phyloP scores from a whole-genome alignment of 1,140 invertebrate species.

The Drosophila lacteicornis region DNA sequence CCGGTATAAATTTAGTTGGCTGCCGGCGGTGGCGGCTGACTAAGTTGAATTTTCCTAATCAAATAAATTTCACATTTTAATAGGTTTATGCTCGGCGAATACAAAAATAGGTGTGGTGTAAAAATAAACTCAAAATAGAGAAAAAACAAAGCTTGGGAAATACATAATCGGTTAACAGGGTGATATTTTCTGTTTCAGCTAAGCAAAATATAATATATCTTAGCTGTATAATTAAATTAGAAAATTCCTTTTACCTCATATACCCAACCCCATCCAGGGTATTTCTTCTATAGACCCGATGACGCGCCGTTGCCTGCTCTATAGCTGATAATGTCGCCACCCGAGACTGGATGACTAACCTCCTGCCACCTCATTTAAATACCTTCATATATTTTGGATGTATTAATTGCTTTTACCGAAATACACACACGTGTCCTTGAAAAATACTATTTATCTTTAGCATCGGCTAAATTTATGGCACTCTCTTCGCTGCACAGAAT shows the following conservation, averaged over 20 bases:
- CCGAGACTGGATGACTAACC: slow-evolving; percentile 35
- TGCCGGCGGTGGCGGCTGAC: not conserved
- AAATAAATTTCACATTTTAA: slow-evolving; percentile 45
- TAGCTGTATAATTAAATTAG: not conserved
- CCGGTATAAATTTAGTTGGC: slow-evolving; percentile 25
- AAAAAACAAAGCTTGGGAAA: not conserved
- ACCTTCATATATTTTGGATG: slow-evolving; percentile 37
- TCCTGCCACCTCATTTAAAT: slow-evolving; percentile 34
- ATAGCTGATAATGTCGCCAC: slow-evolving; percentile 22
- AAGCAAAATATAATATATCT: not conserved
- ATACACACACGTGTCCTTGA: slow-evolving; percentile 30
- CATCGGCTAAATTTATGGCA: slow-evolving; percentile 28
- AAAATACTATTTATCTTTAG: slow-evolving; percentile 26
- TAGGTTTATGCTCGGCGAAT: slow-evolving; percentile 27
- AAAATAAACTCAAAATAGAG: slow-evolving; percentile 34
- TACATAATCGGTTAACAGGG: not conserved
- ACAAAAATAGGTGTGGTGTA: slow-evolving; percentile 32
- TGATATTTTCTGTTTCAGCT: not conserved
- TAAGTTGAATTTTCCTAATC: slow-evolving; percentile 33
- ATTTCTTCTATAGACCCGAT: slow-evolving; percentile 9
- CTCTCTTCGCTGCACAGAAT: slow-evolving; percentile 18
- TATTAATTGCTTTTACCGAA: slow-evolving; percentile 38
- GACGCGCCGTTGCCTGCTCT: not conserved
- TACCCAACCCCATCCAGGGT: not conserved
- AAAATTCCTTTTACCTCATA: not conserved